Evolutionary conservation across 1,140 invertebrate genomes (phyloP).

Genomic region (Tribolium castaneum): DNA sequence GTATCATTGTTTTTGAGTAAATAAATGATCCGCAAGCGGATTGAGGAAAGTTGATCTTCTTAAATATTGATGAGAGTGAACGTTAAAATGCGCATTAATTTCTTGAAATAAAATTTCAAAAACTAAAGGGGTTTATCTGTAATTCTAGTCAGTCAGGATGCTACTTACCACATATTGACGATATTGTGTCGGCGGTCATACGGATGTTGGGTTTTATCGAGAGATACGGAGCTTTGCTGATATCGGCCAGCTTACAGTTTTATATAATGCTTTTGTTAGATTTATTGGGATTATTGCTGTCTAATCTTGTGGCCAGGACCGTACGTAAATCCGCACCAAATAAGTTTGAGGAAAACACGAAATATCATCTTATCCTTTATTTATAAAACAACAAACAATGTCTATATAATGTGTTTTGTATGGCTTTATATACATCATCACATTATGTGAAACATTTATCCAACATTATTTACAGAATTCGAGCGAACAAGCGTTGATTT

Average conservation of each 20-base stretch:
- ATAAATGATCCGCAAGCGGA: not conserved
- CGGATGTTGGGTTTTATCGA: not conserved
- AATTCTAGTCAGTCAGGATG: not conserved
- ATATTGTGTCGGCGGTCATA: not conserved
- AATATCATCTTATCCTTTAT: constrained; percentile 28
- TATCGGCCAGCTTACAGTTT: not conserved
- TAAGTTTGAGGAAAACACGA: not conserved
- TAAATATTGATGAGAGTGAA: not conserved
- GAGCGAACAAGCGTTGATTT: constrained; percentile 38
- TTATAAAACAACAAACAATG: constrained; percentile 43
- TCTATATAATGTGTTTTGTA: constrained; percentile 35
- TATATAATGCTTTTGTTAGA: not conserved
- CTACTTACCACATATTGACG: not conserved
- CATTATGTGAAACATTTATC: constrained; percentile 38
- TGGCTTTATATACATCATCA: constrained; percentile 37
- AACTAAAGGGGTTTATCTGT: not conserved
- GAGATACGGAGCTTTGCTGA: not conserved
- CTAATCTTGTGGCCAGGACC: not conserved
- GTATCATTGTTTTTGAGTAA: too few species aligned
- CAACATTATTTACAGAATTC: constrained; percentile 34
- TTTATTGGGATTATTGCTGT: not conserved
- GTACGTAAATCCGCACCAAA: not conserved
- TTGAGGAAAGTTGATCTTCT: not conserved
- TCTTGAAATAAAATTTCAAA: not conserved
- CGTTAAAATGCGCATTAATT: not conserved